These are phyloP conservation scores for Cataglyphis hispanica DNA, from an alignment of 1,140 invertebrate species.

Conservation along the genomic window DNA sequence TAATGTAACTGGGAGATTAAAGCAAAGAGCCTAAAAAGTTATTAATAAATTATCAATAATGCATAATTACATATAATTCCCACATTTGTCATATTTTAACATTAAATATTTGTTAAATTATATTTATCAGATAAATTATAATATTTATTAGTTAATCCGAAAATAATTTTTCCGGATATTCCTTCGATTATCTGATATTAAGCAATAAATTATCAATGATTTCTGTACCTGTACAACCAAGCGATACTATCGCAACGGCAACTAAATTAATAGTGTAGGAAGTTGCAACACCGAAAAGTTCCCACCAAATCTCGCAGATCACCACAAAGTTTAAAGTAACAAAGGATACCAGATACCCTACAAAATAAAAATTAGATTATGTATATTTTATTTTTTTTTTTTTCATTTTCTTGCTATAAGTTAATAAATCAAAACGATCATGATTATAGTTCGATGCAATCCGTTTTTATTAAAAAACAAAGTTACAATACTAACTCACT, in stretches of 20 bases:
- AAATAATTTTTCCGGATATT: constrained; percentile 14
- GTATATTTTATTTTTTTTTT: neutral
- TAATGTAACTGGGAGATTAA: neutral
- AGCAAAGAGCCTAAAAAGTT: neutral
- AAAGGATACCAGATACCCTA: constrained; percentile 94
- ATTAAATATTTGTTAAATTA: neutral
- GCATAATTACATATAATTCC: no score
- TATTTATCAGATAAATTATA: constrained; percentile 2
- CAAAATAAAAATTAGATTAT: constrained; percentile 31
- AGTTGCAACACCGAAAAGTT: constrained; percentile 90
- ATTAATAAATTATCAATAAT: neutral
- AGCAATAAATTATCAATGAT: neutral
- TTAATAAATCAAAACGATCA: neutral
- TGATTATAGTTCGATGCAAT: neutral
- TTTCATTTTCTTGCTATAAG: neutral
- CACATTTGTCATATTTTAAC: no score
- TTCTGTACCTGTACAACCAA: constrained; percentile 93
- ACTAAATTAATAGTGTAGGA: constrained; percentile 94
- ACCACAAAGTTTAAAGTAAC: constrained; percentile 93
- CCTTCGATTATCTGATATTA: constrained; percentile 14
- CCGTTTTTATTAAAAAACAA: neutral
- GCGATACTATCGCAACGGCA: constrained; percentile 93
- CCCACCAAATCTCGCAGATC: constrained; percentile 94
- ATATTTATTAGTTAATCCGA: constrained; percentile 7
- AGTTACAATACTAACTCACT: no score